A percentile compares a stretch with the other conserved stretches of the same genome.
phyloP scores from a whole-genome alignment of 1,140 invertebrate genomes.

The Adelges cooleyi region DNA sequence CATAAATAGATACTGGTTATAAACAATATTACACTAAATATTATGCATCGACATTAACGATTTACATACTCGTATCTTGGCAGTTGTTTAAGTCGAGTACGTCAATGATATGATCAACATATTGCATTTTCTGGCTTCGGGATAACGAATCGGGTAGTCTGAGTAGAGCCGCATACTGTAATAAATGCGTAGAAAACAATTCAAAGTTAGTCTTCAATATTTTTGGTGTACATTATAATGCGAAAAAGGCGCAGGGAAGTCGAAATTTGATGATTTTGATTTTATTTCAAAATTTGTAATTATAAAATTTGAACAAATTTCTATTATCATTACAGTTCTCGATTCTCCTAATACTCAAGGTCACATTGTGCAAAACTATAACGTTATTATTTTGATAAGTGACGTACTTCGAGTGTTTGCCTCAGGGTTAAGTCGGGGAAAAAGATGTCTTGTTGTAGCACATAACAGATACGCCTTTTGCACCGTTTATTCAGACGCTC shows the following conservation, averaged over 20 bases:
- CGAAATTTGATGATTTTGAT: too few species aligned
- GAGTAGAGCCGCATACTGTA: slow-evolving; percentile 55
- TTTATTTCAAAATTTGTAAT: too few species aligned
- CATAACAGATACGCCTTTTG: slow-evolving; percentile 67
- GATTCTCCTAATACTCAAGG: too few species aligned
- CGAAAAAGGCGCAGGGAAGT: too few species aligned
- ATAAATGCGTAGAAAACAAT: slow-evolving; percentile 25
- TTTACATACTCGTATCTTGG: slow-evolving; percentile 60
- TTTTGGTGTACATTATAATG: not conserved
- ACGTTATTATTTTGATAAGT: slow-evolving; percentile 17
- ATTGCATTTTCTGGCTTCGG: slow-evolving; percentile 59
- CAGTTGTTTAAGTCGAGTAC: slow-evolving; percentile 62
- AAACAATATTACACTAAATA: too few species aligned
- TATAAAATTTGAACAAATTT: too few species aligned
- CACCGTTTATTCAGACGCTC: slow-evolving; percentile 62
- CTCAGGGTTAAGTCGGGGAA: slow-evolving; percentile 67
- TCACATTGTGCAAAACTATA: not conserved
- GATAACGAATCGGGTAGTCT: slow-evolving; percentile 64
- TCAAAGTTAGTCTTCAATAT: too few species aligned
- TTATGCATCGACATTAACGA: too few species aligned
- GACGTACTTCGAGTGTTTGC: slow-evolving; percentile 60
- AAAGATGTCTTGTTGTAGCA: slow-evolving; percentile 74
- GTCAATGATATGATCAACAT: slow-evolving; percentile 69
- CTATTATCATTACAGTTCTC: too few species aligned
- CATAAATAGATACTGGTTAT: too few species aligned